Evolutionary conservation across 2,113 vertebrate species (phyloP).

Genomic region (Ochotona princeps): DNA sequence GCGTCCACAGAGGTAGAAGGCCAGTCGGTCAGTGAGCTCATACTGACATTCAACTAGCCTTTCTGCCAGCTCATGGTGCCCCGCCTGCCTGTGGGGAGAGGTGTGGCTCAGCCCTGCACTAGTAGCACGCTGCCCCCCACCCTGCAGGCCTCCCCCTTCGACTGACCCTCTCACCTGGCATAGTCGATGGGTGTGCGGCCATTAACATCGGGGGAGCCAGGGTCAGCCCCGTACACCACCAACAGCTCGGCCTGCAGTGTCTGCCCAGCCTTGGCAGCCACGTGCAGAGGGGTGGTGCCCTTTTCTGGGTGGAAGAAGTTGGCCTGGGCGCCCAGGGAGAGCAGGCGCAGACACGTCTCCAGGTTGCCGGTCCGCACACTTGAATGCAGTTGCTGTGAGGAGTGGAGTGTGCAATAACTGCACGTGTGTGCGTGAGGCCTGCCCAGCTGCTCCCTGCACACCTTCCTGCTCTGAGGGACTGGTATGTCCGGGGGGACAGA

Average conservation of each 20-base stretch:
- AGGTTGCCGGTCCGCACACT: slow-evolving; percentile 97
- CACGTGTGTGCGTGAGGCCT: background rate
- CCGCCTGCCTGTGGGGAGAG: slow-evolving; percentile 92
- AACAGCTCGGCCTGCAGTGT: slow-evolving; percentile 96
- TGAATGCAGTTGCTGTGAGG: slow-evolving; percentile 95
- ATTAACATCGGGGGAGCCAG: slow-evolving; percentile 95
- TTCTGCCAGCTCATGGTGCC: slow-evolving; percentile 96
- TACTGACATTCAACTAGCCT: slow-evolving; percentile 98
- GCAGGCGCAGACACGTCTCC: slow-evolving; percentile 97
- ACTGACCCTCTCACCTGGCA: slow-evolving; percentile 90
- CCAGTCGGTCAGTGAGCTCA: slow-evolving; percentile 96
- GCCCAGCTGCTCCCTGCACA: background rate
- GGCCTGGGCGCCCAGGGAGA: slow-evolving; percentile 97
- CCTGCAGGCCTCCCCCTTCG: background rate
- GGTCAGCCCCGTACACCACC: slow-evolving; percentile 97
- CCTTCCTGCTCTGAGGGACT: background rate
- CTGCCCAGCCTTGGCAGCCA: slow-evolving; percentile 97
- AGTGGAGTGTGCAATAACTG: slow-evolving; percentile 35
- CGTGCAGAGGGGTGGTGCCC: slow-evolving; percentile 96
- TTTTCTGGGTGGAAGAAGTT: slow-evolving; percentile 99
- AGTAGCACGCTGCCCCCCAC: background rate
- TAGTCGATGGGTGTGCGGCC: slow-evolving; percentile 98
- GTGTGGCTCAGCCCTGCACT: slow-evolving; percentile 61
- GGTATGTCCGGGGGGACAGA: background rate
- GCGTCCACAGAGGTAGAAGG: slow-evolving; percentile 97